Base-by-base conservation (phyloP, 1,140 invertebrate genomes). In the Ips nitidus region DNA sequence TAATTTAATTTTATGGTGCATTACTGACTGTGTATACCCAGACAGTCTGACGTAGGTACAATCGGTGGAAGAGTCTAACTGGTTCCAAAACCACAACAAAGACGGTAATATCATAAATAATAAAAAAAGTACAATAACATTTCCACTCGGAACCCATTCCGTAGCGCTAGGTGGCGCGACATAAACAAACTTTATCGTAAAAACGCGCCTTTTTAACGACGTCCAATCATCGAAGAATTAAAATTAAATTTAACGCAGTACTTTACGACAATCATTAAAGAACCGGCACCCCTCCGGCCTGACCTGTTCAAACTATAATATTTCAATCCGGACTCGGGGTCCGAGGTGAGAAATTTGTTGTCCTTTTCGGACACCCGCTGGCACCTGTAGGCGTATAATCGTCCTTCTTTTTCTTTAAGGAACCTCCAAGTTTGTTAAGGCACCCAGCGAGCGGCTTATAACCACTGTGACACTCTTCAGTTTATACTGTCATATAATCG, bases 321-420 rank as follows among this genome's bases (percentile, higher is more conserved):
- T 77, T 77, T 77, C 76, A 77, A 76, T 77, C 76, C 71, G 60
- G 76, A 70, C 76, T 76, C 76, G 76, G 76, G 74, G 65, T 72
- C 71, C 72, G 75, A 77, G 76, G 76, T 77, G 76, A 77, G 76
- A 77, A 77, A 77, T 77, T 77, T 76, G 76, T 77, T 77, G 76
- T 77, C 75, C 71, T 66, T 55, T 69, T 66, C 41, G 75, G 74
- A 71, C 65, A 70, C 76, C 76, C 70, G 74, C 66, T 59, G 76
- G 53, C 66, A 63, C 39, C 66, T 43, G 66, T 60, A 62, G 66
- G 66, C 66, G 66, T 39, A 61, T 69, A 66, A 42, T 52, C 62
- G 41, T 55, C 53, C 22, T 56, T 38, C 53, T 56, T 56, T 7
- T 52, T 8, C 47, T 41, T 4, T 50, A 50, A 50, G 45, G 22